Percentiles rank a stretch among this genome's conserved stretches.
phyloP scores from a whole-genome alignment of 2,888 invertebrate species.

The Sialis lutaria region DNA sequence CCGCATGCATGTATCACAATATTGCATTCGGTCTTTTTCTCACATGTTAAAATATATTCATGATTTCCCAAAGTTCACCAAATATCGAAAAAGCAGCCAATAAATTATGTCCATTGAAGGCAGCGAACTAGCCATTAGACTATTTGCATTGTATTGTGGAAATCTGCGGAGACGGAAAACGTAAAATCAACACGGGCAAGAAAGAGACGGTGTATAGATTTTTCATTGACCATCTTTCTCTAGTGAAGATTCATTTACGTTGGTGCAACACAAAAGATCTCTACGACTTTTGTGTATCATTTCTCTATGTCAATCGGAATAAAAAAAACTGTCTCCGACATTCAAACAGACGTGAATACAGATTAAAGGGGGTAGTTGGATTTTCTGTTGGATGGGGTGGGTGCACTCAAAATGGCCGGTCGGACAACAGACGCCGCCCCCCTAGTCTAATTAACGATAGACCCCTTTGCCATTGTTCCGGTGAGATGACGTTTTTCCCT shows the following conservation, averaged over 20 bases:
- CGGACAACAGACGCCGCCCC: conserved; percentile 4
- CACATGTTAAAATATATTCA: too few relatives aligned
- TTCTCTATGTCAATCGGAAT: conserved; percentile 5
- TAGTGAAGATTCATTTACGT: too few relatives aligned
- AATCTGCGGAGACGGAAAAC: not conserved
- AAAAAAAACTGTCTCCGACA: not conserved
- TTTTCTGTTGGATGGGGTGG: not conserved
- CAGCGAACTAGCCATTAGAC: conserved; percentile 2
- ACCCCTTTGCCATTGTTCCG: not conserved
- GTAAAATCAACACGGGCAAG: too few relatives aligned
- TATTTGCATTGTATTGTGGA: conserved; percentile 1
- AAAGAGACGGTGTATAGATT: too few relatives aligned
- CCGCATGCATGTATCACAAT: too few relatives aligned
- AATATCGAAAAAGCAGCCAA: not conserved
- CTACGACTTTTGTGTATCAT: not conserved
- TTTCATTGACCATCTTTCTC: too few relatives aligned
- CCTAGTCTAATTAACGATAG: conserved; percentile 3
- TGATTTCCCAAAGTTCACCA: not conserved
- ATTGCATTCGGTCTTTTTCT: too few relatives aligned
- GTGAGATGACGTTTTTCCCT: too few relatives aligned
- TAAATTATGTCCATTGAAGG: not conserved
- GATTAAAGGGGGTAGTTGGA: not conserved
- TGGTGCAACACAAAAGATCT: too few relatives aligned
- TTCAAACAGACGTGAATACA: not conserved
- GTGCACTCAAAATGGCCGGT: conserved; percentile 1